Evolutionary conservation across 2,888 invertebrate species (phyloP), one percentile per base, ranked within the genome.

Genomic region (Teleogryllus oceanicus): DNA sequence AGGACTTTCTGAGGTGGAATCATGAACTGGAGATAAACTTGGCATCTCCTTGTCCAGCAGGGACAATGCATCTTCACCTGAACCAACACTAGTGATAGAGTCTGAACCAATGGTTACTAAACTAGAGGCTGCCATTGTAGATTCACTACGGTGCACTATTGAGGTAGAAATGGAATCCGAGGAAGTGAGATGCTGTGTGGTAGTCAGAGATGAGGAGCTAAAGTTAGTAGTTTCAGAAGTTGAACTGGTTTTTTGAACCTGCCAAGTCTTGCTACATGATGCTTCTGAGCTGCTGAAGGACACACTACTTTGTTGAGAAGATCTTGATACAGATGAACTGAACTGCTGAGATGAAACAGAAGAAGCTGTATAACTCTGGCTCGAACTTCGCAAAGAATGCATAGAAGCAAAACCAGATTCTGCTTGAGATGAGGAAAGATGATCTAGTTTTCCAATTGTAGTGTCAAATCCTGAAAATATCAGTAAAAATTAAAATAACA

Each of bases 341-440:
- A 81, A 80, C 75, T 81, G 82, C 78, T 82, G 82, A 62, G 82
- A 82, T 49, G 82, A 81, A 11, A 80, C 75, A 75, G 87, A 86
- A 20, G 86, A 83, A n/a, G 85, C 84, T 77, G 89, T 89, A 83
- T 87, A 88, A 85, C 90, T 90, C 84, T 90, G 90, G n/a, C 89
- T 89, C 77, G 91, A 92, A 77, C 91, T 91, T 80, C 91, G 88
- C 83, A 90, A 89, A 75, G 91, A 91, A 83, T 90, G 89, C 88
- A 91, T 89, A 24, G 92, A 92, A 79, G 90, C 89, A 85, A 92
- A 91, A 83, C 92, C 92, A 83, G 89, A 88, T 84, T 90, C 90
- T 78, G 87, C 86, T 5, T 87, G 87, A 81, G 87, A 87, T 74
- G 87, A 87, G 13, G 87, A 87, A 51, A 87, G 84, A 51, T 87